Base-by-base conservation (phyloP, 1,140 invertebrate genomes). In the Ips nitidus region DNA sequence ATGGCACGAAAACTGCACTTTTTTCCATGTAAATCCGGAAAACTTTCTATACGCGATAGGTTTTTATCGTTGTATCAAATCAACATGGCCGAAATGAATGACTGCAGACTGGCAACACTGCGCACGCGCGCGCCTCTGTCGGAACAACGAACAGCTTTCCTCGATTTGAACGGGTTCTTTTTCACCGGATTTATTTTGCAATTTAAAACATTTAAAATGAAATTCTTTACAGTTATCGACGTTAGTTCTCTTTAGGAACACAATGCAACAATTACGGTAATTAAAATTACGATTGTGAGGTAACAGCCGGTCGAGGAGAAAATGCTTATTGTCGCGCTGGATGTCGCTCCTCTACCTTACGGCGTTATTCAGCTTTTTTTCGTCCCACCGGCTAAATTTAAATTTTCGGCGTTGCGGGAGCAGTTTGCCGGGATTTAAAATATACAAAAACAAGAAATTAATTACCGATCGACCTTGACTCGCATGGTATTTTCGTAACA, bases 141-240 rank as follows among this genome's bases (percentile, higher is more conserved):
- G 50, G 62, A 64, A 64, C 62, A 53, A 64, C 62, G 22, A 22
- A 22, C 22, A 22, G 22, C 55, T 64, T 64, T 52, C 52, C 52
- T 55, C 40, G 50, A 64, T 64, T 64, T 64, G 62, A 64, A 64
- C 62, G 50, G 62, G 62, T 64, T 64, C 62, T 64, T 64, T 55
- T 64, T 53, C 52, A 64, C 50, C 50, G 62, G 50, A 42, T 64
- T 64, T 64, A 64, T 64, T 64, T 64, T 64, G 62, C 62, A 64
- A 64, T 64, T 64, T 64, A 64, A 53, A 64, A 64, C 62, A 55
- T 55, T 64, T 63, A n/a, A 50, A 64, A 52, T 64, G 62, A 53
- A 64, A 64, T 64, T 64, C 40, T 64, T 55, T 55, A 64, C 52
- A 64, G 62, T 64, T 64, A 64, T 64, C 60, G 41, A 4, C 45